Evolutionary conservation across 2,797 vertebrate genomes (phyloP).

Genomic region (Acrossocheilus wenchowensis): DNA sequence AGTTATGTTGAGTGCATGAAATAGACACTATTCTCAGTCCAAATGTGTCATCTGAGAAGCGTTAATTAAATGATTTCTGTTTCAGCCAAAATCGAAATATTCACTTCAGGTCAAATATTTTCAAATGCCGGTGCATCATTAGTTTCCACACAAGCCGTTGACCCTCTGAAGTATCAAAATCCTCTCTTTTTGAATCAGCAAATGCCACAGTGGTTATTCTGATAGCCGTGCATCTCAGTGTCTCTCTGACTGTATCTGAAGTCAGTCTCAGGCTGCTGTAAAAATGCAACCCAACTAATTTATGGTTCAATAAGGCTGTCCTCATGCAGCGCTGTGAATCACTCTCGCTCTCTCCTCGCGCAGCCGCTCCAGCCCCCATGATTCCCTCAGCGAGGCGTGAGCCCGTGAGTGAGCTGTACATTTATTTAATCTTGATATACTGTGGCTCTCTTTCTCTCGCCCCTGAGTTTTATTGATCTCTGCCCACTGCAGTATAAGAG

Average conservation of each 20-base stretch:
- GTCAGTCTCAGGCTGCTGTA: conserved; percentile 38
- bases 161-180: neutral
- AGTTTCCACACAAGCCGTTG: neutral
- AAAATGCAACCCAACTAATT: conserved; percentile 48
- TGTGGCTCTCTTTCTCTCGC: conserved; percentile 54
- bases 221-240: neutral
- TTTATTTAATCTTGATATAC: conserved; percentile 64
- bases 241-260: conserved; percentile 36
- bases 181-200: neutral
- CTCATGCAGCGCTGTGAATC: conserved; percentile 30
- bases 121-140: neutral
- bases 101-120: neutral
- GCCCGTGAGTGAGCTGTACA: conserved; percentile 56
- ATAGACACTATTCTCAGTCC: neutral
- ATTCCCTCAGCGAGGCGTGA: conserved; percentile 48
- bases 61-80: neutral
- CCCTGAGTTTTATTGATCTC: conserved; percentile 60
- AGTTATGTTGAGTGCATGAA: neutral
- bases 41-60: neutral
- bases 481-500: conserved; percentile 52
- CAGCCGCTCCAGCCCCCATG: conserved; percentile 32
- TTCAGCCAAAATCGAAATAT: neutral
- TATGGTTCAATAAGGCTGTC: conserved; percentile 47
- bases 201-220: neutral
- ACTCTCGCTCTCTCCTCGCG: conserved; percentile 37